Conservation (phyloP, 1,140 invertebrate genomes). For the Dendrolimus punctatus region DNA sequence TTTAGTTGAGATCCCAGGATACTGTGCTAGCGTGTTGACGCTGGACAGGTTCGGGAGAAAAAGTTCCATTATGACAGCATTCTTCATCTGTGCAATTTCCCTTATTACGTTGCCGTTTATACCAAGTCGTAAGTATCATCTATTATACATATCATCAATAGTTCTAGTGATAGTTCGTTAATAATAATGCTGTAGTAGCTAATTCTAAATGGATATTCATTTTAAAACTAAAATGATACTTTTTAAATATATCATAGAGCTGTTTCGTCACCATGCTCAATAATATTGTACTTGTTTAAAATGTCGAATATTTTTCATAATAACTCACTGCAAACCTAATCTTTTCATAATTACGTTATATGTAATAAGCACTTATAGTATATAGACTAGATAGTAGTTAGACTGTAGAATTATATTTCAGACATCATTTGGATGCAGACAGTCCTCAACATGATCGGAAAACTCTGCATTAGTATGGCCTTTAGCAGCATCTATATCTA, state of each 20-base stretch:
- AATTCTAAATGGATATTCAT: no score
- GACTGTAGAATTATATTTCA: constrained; percentile 24
- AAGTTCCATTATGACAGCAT: constrained; percentile 68
- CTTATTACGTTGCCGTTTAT: constrained; percentile 41
- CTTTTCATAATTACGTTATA: background rate
- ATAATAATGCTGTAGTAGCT: background rate
- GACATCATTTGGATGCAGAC: constrained; percentile 46
- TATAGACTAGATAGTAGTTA: constrained; percentile 4
- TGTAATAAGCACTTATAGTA: background rate
- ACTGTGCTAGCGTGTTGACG: constrained; percentile 67
- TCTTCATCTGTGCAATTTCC: constrained; percentile 53
- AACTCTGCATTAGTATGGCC: constrained; percentile 76
- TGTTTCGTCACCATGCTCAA: no score
- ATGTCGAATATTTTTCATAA: no score
- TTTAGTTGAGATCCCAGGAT: constrained; percentile 74
- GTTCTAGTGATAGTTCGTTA: no score
- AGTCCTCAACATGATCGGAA: constrained; percentile 68
- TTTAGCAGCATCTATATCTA: constrained; percentile 79
- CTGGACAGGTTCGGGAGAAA: constrained; percentile 75
- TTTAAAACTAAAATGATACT: no score
- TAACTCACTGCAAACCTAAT: no score
- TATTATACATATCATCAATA: no score
- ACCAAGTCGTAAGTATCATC: constrained; percentile 35
- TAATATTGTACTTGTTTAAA: no score
- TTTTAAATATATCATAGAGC: no score